Evolutionary conservation across 2,113 vertebrate genomes (phyloP), one percentile per base, ranked within the genome.

Genomic region (Athene cunicularia): DNA sequence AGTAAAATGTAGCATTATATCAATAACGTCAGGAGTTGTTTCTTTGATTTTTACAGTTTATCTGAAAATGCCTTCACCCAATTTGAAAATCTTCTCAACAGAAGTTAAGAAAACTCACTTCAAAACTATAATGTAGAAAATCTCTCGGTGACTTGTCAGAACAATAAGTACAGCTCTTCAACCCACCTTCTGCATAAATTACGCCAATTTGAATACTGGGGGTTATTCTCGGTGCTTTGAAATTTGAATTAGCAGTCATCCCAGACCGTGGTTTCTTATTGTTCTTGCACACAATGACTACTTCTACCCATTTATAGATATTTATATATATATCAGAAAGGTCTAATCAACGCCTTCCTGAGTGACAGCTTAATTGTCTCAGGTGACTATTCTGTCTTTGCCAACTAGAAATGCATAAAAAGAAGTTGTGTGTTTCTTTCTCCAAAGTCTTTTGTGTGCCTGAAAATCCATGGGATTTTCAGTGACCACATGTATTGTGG

Each of bases 151-250:
- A 88, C 75, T 79, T 93, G 67, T 95, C 52, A 81, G 93, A 97
- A 97, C 93, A 96, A 73, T 35, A 82, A 91, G 85, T 77, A 73
- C 70, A 89, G 76, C 53, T 88, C 81, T 86, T 74, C 93, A 96
- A 6, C 91, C 96, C 88, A 94, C 96, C 76, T 91, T 52, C 83
- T 80, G 88, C 93, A 97, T 94, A 92, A 97, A 95, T 95, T 56
- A 95, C 39, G 75, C 55, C 93, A 23, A 87, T 92, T 62, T 94
- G 81, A 95, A 76, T 66, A 12, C 73, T 60, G 8, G 11, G 35
- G 37, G 95, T 95, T 97, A 86, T 95, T 96, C 93, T 90, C 32
- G 21, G 81, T 84, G 73, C 74, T 95, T 92, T 97, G 81, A 89
- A 97, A 95, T 93, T 84, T 59, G 87, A 96, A 96, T 95, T 90